These are phyloP conservation scores for Epirrhoe alternata DNA, from an alignment of 2,888 invertebrate species.

Conservation along the genomic window DNA sequence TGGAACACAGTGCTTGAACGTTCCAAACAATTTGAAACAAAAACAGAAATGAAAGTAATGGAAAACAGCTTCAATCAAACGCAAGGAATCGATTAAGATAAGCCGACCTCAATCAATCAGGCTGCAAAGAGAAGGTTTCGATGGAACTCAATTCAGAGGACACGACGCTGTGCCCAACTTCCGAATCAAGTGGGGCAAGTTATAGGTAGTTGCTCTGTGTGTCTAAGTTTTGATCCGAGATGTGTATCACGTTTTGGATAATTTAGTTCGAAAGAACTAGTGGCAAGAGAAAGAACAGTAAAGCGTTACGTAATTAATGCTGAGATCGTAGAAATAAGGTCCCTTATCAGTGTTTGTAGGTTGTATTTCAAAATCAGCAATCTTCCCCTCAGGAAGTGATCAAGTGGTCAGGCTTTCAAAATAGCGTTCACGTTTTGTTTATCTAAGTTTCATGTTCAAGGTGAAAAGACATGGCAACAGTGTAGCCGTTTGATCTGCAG, in stretches of 20 bases:
- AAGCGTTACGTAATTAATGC: no score
- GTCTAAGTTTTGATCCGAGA: not conserved
- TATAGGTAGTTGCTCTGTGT: not conserved
- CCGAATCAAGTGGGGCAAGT: conserved; percentile 12
- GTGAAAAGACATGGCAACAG: no score
- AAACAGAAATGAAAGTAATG: conserved; percentile 15
- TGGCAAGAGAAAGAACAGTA: no score
- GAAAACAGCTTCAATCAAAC: conserved; percentile 9
- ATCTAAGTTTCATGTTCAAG: no score
- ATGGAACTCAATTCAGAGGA: conserved; percentile 4
- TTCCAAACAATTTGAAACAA: conserved; percentile 15
- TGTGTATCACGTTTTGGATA: not conserved
- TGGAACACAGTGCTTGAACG: not conserved
- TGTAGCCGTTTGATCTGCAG: no score
- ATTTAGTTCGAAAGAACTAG: no score
- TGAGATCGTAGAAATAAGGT: no score
- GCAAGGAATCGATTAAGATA: conserved; percentile 31
- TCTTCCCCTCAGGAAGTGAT: no score
- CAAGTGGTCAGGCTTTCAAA: no score
- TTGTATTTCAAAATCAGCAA: no score
- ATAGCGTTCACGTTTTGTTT: no score
- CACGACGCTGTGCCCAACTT: conserved; percentile 7
- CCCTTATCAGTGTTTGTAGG: no score
- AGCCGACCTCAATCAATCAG: conserved; percentile 25
- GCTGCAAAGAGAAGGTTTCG: conserved; percentile 7